Percentiles rank a stretch among this genome's conserved stretches.
These are phyloP conservation scores for Heterotis niloticus DNA, from an alignment of 2,113 vertebrate species.

Conservation along the genomic window DNA sequence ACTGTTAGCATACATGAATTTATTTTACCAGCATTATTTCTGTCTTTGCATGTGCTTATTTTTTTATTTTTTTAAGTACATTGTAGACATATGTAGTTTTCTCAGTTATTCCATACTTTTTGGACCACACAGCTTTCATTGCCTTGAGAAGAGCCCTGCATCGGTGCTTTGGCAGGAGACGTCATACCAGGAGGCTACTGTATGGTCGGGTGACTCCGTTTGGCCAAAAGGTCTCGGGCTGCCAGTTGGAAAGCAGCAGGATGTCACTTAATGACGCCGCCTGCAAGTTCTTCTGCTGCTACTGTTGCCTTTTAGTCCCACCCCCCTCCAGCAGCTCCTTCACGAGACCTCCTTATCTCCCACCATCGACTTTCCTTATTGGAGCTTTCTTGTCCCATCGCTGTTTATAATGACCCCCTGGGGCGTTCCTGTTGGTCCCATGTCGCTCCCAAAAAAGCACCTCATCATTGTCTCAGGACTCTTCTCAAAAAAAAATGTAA, in stretches of 20 bases:
- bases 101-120: neutral
- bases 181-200: neutral
- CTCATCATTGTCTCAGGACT: slow-evolving; percentile 12
- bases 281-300: neutral
- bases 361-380: neutral
- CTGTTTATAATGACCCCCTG: slow-evolving; percentile 1
- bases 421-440: neutral
- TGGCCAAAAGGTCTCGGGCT: neutral
- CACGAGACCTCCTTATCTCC: neutral
- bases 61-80: neutral
- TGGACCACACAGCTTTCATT: neutral
- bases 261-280: neutral
- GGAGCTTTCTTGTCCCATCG: neutral
- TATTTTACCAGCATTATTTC: neutral
- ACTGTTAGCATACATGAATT: slow-evolving; percentile 2
- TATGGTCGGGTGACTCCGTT: neutral
- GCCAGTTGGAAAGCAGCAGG: neutral
- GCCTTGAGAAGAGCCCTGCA: neutral
- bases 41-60: neutral
- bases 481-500: neutral
- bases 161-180: neutral
- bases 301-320: neutral
- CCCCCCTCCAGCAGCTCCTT: neutral
- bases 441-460: neutral
- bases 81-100: too few species aligned